Conservation (phyloP, 2,888 invertebrate genomes). For the Megastigmus dorsalis region DNA sequence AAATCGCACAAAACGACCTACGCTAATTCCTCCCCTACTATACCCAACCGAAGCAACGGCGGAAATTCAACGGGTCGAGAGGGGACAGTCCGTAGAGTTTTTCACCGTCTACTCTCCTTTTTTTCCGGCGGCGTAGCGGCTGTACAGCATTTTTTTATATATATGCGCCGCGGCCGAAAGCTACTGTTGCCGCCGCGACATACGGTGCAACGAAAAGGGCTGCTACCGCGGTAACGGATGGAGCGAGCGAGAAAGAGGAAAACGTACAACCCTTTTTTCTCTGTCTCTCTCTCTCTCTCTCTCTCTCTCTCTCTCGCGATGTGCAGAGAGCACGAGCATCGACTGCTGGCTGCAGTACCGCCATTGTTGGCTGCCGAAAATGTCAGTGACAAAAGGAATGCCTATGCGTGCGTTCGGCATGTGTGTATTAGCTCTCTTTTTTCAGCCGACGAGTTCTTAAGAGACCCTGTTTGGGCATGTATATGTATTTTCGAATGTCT, state of each 20-base stretch:
- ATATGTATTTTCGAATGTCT: neutral
- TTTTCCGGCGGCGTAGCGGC: slow-evolving; percentile 20
- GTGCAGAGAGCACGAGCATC: too few relatives aligned
- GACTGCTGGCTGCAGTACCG: neutral
- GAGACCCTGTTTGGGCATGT: neutral
- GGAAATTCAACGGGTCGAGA: slow-evolving; percentile 8
- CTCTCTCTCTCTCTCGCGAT: too few relatives aligned
- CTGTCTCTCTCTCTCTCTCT: too few relatives aligned
- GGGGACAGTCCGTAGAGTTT: slow-evolving; percentile 5
- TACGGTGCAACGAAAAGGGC: slow-evolving; percentile 15
- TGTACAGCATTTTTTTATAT: slow-evolving; percentile 24
- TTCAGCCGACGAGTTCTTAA: slow-evolving; percentile 9
- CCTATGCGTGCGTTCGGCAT: neutral
- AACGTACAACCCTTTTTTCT: slow-evolving; percentile 28
- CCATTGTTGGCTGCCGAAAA: slow-evolving; percentile 17
- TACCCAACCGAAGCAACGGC: neutral
- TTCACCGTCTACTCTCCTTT: slow-evolving; percentile 7
- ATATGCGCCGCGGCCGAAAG: neutral
- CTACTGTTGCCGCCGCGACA: slow-evolving; percentile 19
- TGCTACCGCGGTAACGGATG: neutral
- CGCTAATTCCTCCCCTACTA: slow-evolving; percentile 14
- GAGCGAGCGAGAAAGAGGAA: neutral
- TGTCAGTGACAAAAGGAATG: slow-evolving; percentile 30
- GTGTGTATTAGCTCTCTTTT: slow-evolving; percentile 1
- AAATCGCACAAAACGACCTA: slow-evolving; percentile 25